phyloP scores from a whole-genome alignment of 2,888 invertebrate species.

The Amitus sp. region DNA sequence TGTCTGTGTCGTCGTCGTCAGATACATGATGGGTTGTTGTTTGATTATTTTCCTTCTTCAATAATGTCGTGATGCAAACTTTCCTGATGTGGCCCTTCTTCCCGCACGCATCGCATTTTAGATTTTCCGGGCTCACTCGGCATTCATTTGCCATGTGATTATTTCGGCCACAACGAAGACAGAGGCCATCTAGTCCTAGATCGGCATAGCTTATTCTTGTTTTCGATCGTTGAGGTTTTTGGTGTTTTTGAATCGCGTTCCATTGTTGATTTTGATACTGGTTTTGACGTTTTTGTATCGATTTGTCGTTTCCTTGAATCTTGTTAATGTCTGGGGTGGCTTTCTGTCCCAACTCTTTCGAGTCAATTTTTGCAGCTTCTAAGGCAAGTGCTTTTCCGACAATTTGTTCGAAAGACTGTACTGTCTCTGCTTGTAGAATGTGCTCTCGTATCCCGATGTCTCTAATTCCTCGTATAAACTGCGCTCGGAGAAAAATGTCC shows the following conservation, averaged over 20 bases:
- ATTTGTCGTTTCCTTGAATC: too few species aligned
- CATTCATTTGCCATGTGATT: conserved; percentile 20
- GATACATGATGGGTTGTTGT: too few species aligned
- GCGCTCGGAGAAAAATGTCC: conserved; percentile 19
- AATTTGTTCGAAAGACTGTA: conserved; percentile 7
- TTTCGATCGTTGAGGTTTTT: neutral
- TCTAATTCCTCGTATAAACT: conserved; percentile 16
- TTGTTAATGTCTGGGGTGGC: conserved; percentile 11
- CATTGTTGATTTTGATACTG: neutral
- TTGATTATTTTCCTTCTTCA: too few species aligned
- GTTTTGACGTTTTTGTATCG: neutral
- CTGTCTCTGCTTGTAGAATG: conserved; percentile 10
- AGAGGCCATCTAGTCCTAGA: conserved; percentile 14
- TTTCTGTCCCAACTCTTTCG: conserved; percentile 18
- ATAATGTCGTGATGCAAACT: too few species aligned
- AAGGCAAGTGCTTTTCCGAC: conserved; percentile 11
- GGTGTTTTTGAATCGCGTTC: neutral
- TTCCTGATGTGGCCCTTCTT: conserved; percentile 14
- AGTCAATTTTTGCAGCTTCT: too few species aligned
- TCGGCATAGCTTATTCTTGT: conserved; percentile 7
- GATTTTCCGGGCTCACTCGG: conserved; percentile 2
- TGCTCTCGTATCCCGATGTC: conserved; percentile 14
- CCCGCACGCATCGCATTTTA: conserved; percentile 12
- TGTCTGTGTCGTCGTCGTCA: neutral
- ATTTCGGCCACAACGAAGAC: conserved; percentile 19